Evolutionary conservation across 2,113 vertebrate species (phyloP), one percentile per base, ranked within the genome.

Genomic region (Aphyosemion australe): DNA sequence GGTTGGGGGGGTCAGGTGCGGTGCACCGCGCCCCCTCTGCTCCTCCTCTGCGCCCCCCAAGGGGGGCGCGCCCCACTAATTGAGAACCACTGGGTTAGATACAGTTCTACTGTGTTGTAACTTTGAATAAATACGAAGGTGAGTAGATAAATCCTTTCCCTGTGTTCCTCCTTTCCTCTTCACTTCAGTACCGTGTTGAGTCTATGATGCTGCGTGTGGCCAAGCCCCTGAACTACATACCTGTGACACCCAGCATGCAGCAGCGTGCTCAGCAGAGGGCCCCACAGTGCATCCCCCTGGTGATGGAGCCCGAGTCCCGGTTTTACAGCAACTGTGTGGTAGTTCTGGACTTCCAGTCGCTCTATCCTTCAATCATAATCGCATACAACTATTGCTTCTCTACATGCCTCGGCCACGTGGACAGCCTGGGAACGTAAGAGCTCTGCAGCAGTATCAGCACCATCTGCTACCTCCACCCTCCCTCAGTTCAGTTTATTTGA

Each of bases 311-410:
- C 0, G 97, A 99, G 65, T 99, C 97, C 0, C 95, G 97, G 61
- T 99, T 99, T 89, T 99, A 99, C 84, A 99, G 96, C 88, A 99
- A 98, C 65, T 96, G 96, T 0, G 95, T 99, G 61, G 92, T 99
- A 0, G 97, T 99, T 1, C 75, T 99, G 83, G 97, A 99, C 89
- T 99, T 99, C 90, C 97, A 99, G 91, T 97, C 97, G 0, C 88
- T 99, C 2, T 99, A 99, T 47, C 97, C 97, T 55, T 99, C 97
- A 66, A 97, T 99, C 61, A 90, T 99, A 87, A 99, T 99, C 72
- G 97, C 97, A 0, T 99, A 99, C 92, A 99, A 99, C 93, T 99
- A 99, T 92, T 99, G 97, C 76, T 99, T 84, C 91, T 99, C 97
- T 72, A 99, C 97, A 58, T 99, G 97, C 91, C 93, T 99, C 39